phyloP scores from a whole-genome alignment of 2,888 invertebrate genomes.

The Drosophila ustulata region DNA sequence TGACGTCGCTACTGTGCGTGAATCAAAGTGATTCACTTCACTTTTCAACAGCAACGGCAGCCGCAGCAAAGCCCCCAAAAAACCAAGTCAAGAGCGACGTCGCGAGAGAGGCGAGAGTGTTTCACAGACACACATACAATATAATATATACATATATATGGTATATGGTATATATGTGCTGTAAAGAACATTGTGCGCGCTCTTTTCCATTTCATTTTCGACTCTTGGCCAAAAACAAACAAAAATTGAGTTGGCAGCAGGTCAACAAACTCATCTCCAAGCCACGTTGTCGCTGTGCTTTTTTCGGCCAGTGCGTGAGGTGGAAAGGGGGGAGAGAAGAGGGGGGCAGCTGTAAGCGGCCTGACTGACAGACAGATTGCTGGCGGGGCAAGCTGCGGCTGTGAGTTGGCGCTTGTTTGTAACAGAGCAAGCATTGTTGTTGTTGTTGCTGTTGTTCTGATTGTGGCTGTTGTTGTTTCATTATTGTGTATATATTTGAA shows the following conservation, averaged over 20 bases:
- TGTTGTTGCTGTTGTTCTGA: constrained; percentile 38
- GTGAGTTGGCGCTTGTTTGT: constrained; percentile 64
- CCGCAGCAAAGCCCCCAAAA: neutral
- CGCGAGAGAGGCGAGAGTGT: constrained; percentile 58
- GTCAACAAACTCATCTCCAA: constrained; percentile 74
- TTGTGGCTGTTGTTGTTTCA: constrained; percentile 41
- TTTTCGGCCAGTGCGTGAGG: constrained; percentile 61
- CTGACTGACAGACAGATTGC: constrained; percentile 52
- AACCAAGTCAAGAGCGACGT: constrained; percentile 60
- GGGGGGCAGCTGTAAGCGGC: constrained; percentile 1
- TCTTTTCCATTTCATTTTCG: constrained; percentile 80
- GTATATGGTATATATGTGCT: constrained; percentile 8
- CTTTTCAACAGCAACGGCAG: constrained; percentile 53
- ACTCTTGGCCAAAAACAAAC: constrained; percentile 60
- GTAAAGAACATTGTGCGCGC: constrained; percentile 53
- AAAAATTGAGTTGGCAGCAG: constrained; percentile 47
- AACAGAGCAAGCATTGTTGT: constrained; percentile 65
- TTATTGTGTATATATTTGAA: constrained; percentile 65
- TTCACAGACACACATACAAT: constrained; percentile 28
- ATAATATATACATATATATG: neutral
- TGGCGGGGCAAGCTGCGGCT: constrained; percentile 13
- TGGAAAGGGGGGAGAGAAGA: neutral
- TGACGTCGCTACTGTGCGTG: constrained; percentile 56
- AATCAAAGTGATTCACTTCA: constrained; percentile 75
- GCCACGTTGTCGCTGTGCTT: constrained; percentile 66